phyloP scores from a whole-genome alignment of 2,113 vertebrate genomes.

The Pleuronectes platessa region DNA sequence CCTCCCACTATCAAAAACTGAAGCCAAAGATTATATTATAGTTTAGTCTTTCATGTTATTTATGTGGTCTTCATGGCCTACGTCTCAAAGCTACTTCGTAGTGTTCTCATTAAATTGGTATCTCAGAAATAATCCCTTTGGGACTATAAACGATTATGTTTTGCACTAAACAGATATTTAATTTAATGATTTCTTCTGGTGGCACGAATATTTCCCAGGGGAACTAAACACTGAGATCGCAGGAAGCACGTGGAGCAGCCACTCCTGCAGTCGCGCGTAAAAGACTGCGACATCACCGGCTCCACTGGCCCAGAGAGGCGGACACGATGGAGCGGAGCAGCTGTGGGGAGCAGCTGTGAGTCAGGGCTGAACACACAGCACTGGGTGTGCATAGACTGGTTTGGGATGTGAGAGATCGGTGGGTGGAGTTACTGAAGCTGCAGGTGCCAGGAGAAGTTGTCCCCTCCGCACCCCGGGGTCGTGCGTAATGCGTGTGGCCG shows the following conservation, averaged over 20 bases:
- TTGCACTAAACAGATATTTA: neutral
- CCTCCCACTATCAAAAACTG: too few relatives aligned
- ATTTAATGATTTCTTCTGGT: neutral
- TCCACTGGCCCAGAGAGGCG: neutral
- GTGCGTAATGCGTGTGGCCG: constrained; percentile 48
- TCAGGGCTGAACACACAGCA: neutral
- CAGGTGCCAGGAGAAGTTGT: too few relatives aligned
- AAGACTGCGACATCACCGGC: constrained; percentile 30
- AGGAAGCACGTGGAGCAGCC: constrained; percentile 47
- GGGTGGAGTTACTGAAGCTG: constrained; percentile 46
- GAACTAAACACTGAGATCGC: constrained; percentile 22
- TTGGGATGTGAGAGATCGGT: neutral
- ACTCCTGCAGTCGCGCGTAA: constrained; percentile 59
- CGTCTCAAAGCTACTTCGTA: too few relatives aligned
- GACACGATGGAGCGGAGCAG: neutral
- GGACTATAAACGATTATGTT: too few relatives aligned
- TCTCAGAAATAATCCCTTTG: neutral
- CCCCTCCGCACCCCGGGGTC: constrained; percentile 9
- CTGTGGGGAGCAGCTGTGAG: neutral
- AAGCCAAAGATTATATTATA: too few relatives aligned
- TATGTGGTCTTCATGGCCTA: neutral
- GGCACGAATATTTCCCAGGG: neutral
- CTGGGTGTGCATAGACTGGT: too few relatives aligned
- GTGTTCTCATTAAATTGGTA: neutral
- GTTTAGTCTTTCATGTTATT: neutral